Base-by-base conservation (phyloP, 2,797 vertebrate species). In the Falco biarmicus region DNA sequence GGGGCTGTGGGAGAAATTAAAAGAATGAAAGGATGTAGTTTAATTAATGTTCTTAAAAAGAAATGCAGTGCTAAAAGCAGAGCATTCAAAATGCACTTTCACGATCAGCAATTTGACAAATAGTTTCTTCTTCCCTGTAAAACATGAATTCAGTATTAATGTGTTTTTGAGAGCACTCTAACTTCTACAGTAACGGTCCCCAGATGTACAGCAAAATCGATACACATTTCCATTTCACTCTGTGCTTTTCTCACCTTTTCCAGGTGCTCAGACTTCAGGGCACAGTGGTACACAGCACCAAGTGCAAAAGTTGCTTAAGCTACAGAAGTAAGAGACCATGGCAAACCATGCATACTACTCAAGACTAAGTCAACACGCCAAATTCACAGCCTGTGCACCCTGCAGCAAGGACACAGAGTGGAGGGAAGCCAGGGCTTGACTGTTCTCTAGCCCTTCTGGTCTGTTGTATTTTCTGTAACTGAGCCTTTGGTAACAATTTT, bases 261-360 rank as follows among this genome's bases (percentile, higher is more conserved):
- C 82, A 87, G 61, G 54, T 59, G 54, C 53, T 84, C 73, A 69
- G 50, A 29, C 57, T 63, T 48, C 76, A 75, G 28, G 3, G 34
- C 57, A 37, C 50, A 41, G 29, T 10, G 45, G 75, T 11, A 84
- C 0, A 1, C 16, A 71, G 66, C 59, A 51, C 17, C 2, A 20
- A 45, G 75, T 51, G 75, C 89, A 92, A 90, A 94, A 84, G 57
- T 80, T 87, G 76, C 50, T 92, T 68, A 61, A 89, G 54, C 79
- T 84, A 71, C 17, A 61, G 19, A 68, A 92, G 6, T 25, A 34
- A 64, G 16, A 82, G 32, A 78, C 25, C 57, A 77, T 31, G 79
- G 66, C 57, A 94, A 60, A 77, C n/a, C 4, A 2, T 15, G 71
- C 13, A 10, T 11, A 43, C 51, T 61, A 24, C 31, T 56, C 48